Evolutionary conservation across 1,140 invertebrate genomes (phyloP), one percentile per base, ranked within the genome.

Genomic region (Pissodes strobi): DNA sequence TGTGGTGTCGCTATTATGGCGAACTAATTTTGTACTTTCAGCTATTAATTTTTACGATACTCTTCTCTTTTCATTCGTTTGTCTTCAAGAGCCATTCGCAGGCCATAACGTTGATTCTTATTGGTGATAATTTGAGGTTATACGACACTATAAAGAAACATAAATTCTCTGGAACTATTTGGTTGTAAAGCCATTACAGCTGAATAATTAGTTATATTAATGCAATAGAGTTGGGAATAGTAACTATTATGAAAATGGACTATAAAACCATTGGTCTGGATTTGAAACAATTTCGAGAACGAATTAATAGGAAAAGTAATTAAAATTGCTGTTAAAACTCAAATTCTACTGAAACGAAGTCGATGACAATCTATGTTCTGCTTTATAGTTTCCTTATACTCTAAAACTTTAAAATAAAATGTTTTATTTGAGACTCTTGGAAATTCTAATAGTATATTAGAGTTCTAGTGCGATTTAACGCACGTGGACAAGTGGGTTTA

Each of bases 191-290:
- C 19, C 58, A 51, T 61, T 61, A 61, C 10, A 52, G 18, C 27
- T 61, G 58, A 61, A 61, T 51, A 51, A 61, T 61, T 51, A 51
- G 45, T 61, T 51, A 43, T 51, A 52, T 61, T 61, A 64, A 56
- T 46, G 48, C 10, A 55, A 51, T 9, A 9, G 25, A 27, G 25
- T 27, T 27, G 3, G 3, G 38, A 15, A n/a, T n/a, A 41, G 13
- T 41, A 9, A 18, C 38, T 8, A 41, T 41, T 41, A 6, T 41
- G 38, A 13, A 41, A 34, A 52, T 52, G 49, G 49, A 8, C 49
- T 52, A 52, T 52, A 52, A 52, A 52, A 15, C 3, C 23, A 52
- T 52, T 52, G 10, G 18, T 48, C 19, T 23, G 10, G 22, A 48
- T 48, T 48, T 22, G 21, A 12, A 48, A 48, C 21, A 13, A 23